Evolutionary conservation across 2,888 invertebrate genomes (phyloP).

Genomic region (Apotomis capreana): DNA sequence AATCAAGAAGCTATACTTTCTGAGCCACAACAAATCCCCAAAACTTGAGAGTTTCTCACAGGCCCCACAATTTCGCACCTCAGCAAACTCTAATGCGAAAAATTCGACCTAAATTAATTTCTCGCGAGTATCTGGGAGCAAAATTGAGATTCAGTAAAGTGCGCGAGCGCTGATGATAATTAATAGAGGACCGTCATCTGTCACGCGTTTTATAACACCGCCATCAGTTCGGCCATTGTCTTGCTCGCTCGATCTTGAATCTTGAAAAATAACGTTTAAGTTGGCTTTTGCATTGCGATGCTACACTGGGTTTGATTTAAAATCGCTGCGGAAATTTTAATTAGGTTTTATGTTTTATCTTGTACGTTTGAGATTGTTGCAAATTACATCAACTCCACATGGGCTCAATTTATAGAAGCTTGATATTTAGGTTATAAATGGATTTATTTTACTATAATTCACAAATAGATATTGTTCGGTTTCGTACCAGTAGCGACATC

Average conservation of each 20-base stretch:
- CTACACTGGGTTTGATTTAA: background rate
- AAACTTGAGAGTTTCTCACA: background rate
- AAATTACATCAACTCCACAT: too few relatives aligned
- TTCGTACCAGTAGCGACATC: too few relatives aligned
- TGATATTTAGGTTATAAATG: too few relatives aligned
- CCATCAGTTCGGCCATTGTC: conserved; percentile 53
- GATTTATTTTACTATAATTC: too few relatives aligned
- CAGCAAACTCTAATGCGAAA: conserved; percentile 17
- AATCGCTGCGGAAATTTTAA: too few relatives aligned
- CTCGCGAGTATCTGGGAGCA: conserved; percentile 23
- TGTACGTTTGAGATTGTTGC: too few relatives aligned
- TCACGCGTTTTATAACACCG: conserved; percentile 57
- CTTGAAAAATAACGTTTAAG: background rate
- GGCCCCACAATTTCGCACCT: background rate
- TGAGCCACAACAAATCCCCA: background rate
- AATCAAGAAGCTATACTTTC: too few relatives aligned
- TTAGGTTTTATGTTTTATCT: too few relatives aligned
- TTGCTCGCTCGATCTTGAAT: conserved; percentile 39
- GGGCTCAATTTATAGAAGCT: too few relatives aligned
- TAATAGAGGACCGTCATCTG: conserved; percentile 59
- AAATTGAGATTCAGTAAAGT: conserved; percentile 40
- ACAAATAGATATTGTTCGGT: too few relatives aligned
- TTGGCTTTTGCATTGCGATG: background rate
- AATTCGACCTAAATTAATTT: conserved; percentile 12
- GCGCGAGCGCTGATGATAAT: conserved; percentile 55